A percentile compares a stretch with the other conserved stretches of the same genome.
phyloP scores from a whole-genome alignment of 2,113 vertebrate species.

The Etia nguti region DNA sequence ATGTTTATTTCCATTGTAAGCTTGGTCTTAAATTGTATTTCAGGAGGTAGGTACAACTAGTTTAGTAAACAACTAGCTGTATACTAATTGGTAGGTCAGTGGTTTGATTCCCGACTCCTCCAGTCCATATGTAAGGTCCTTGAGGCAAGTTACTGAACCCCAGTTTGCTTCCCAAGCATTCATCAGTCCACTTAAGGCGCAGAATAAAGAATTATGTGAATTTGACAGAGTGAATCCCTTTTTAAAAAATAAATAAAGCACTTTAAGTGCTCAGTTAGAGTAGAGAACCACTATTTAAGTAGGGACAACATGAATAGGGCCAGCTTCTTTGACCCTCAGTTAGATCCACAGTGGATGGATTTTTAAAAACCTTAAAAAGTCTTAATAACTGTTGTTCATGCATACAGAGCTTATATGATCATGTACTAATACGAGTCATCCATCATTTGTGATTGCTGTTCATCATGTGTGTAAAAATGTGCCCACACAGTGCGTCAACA shows the following conservation, averaged over 20 bases:
- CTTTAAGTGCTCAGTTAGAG: not conserved
- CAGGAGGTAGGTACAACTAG: not conserved
- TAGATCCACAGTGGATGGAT: not conserved
- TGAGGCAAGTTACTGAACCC: not conserved
- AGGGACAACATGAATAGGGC: not conserved
- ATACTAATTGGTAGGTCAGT: not conserved
- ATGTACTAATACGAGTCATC: not conserved
- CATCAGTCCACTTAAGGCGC: not conserved
- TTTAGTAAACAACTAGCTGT: not conserved
- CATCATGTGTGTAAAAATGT: not conserved
- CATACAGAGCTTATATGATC: not conserved
- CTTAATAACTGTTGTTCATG: not conserved
- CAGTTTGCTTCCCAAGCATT: not conserved
- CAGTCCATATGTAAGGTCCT: not conserved
- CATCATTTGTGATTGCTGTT: not conserved
- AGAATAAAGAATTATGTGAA: not conserved
- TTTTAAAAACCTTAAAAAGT: not conserved
- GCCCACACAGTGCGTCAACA: not conserved
- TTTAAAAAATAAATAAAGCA: not conserved
- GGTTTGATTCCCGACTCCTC: not conserved
- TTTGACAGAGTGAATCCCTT: not conserved
- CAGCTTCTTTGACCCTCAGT: not conserved
- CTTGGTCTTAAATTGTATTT: not conserved
- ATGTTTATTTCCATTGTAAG: not conserved
- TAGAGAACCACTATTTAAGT: not conserved